Conservation (phyloP, 2,797 vertebrate genomes). For the Mallotus villosus region DNA sequence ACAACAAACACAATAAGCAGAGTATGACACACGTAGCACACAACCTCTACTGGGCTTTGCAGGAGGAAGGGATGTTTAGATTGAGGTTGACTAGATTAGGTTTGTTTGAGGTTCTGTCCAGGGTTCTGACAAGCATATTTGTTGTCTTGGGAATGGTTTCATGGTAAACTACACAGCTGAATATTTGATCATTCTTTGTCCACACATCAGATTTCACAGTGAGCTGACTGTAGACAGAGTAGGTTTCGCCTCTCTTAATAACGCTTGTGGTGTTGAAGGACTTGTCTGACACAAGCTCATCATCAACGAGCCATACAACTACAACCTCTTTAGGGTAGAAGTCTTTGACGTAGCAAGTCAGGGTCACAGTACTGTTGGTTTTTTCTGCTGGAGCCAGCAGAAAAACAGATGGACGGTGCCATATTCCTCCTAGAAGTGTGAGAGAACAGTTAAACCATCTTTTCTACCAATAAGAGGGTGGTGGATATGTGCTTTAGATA, state of each 20-base stretch:
- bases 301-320: constrained; percentile 73
- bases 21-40: constrained; percentile 49
- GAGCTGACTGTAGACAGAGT: constrained; percentile 71
- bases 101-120: constrained; percentile 47
- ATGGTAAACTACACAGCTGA: constrained; percentile 72
- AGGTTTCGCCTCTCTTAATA: constrained; percentile 41
- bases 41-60: constrained; percentile 60
- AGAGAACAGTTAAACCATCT: constrained; percentile 51
- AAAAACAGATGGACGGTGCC: constrained; percentile 58
- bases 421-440: constrained; percentile 49
- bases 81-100: constrained; percentile 66
- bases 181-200: not conserved
- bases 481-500: not conserved
- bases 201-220: constrained; percentile 18
- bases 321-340: constrained; percentile 71
- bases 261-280: constrained; percentile 50
- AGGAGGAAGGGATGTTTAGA: constrained; percentile 54
- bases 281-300: constrained; percentile 11
- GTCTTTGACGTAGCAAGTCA: constrained; percentile 72
- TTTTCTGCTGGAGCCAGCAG: constrained; percentile 64
- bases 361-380: constrained; percentile 42
- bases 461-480: not conserved
- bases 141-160: constrained; percentile 54
- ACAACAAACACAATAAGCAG: constrained; percentile 57
- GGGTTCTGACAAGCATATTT: constrained; percentile 52